Evolutionary conservation across 1,140 invertebrate genomes (phyloP).

Genomic region (Octopus bimaculoides): DNA sequence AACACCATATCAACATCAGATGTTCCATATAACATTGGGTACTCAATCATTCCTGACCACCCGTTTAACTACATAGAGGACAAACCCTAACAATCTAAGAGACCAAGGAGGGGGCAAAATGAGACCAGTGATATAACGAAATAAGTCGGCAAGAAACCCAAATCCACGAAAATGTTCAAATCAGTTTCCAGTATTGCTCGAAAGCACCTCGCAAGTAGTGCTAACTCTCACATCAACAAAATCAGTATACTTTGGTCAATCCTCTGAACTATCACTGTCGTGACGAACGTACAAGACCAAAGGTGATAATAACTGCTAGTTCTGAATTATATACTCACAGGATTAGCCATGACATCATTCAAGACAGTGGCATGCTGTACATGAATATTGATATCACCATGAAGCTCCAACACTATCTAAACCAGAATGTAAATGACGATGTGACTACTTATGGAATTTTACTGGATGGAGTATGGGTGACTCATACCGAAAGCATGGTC

Average conservation of each 20-base stretch:
- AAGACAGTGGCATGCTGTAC: too few species aligned
- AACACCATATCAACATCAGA: conserved; percentile 3
- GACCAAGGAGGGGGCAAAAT: conserved; percentile 1
- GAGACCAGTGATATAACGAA: conserved; percentile 6
- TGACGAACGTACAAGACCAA: conserved; percentile 15
- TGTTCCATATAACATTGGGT: not conserved
- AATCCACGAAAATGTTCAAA: not conserved
- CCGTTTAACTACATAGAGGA: not conserved
- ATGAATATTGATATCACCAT: too few species aligned
- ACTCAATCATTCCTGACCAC: conserved; percentile 6
- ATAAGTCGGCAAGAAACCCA: not conserved
- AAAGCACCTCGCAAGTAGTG: not conserved
- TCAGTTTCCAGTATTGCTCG: not conserved
- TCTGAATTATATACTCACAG: conserved; percentile 13
- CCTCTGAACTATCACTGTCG: too few species aligned
- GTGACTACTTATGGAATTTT: too few species aligned
- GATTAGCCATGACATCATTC: conserved; percentile 4
- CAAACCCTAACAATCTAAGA: conserved; percentile 6
- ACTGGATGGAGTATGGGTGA: too few species aligned
- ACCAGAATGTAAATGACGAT: too few species aligned
- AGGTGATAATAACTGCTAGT: conserved; percentile 15
- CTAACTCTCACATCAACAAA: not conserved
- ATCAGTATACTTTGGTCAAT: conserved; percentile 3
- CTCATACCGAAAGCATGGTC: too few species aligned
- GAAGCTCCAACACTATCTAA: conserved; percentile 7